Conservation (phyloP, 2,888 invertebrate species). For the Diachrysia chrysitis region DNA sequence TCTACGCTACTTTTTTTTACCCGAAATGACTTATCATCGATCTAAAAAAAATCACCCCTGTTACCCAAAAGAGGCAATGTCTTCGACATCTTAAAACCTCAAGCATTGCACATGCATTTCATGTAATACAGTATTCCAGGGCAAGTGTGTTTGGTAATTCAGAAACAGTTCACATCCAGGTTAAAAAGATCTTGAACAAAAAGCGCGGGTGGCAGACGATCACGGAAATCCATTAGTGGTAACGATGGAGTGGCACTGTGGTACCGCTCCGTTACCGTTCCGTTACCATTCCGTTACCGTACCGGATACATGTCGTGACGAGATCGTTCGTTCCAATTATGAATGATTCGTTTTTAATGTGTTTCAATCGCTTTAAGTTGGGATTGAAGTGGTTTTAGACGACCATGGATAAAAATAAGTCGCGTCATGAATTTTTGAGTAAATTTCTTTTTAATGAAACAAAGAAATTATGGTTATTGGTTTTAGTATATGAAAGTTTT, state of each 20-base stretch:
- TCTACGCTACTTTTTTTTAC: too few relatives aligned
- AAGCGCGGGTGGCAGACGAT: constrained; percentile 32
- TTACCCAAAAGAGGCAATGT: too few relatives aligned
- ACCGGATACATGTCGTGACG: constrained; percentile 43
- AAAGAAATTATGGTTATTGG: not conserved
- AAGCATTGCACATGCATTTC: too few relatives aligned
- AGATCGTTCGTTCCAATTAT: constrained; percentile 34
- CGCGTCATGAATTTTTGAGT: not conserved
- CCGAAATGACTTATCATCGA: too few relatives aligned
- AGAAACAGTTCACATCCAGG: constrained; percentile 21
- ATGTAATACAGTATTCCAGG: too few relatives aligned
- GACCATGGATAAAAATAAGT: constrained; percentile 1
- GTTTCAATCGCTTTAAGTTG: constrained; percentile 11
- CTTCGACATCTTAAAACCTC: too few relatives aligned
- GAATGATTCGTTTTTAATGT: constrained; percentile 38
- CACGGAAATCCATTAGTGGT: constrained; percentile 56
- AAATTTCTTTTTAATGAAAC: not conserved
- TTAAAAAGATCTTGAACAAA: constrained; percentile 19
- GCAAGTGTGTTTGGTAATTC: not conserved
- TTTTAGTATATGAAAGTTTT: not conserved
- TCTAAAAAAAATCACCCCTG: too few relatives aligned
- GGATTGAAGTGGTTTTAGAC: not conserved
- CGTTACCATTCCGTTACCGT: constrained; percentile 34
- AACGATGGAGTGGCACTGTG: constrained; percentile 41
- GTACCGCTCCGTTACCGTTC: constrained; percentile 27